Evolutionary conservation across 64 coral and sea anemone species (phyloP), one percentile per base, ranked within the genome.

Genomic region (Hydrozoanthus tunicans): DNA sequence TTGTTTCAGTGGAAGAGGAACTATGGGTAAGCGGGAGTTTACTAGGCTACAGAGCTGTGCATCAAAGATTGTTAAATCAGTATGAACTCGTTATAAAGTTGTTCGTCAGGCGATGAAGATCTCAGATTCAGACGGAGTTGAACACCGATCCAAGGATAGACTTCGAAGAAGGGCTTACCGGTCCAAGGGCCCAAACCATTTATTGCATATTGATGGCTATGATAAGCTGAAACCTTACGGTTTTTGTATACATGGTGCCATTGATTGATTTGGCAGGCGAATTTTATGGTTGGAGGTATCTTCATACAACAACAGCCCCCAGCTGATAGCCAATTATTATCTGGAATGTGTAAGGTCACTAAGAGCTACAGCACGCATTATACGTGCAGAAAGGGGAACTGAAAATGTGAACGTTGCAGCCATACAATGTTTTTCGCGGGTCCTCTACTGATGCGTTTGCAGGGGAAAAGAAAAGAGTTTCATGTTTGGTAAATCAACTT

Each of bases 21-120:
- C 26, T 83, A 59, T 74, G 68, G 15, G 85, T 67, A 70, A 89
- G 68, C 53, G 85, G 67, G 57, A 89, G 68, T 89, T 56, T 88
- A 25, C 84, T 74, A 56, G 84, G 69, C 66, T 88, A 88, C 51
- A 74, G 84, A 74, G 84, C 84, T 70, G 74, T 88, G 69, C 84
- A 88, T 72, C 84, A 23, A 58, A 88, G 83, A 53, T 52, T 86
- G 66, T 7, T 69, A 17, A 86, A 55, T 72, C 67, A 73, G 63
- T 67, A 86, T 15, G 26, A 53, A 86, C 83, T 86, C 24, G 32
- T 73, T 86, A 86, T 53, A 67, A 86, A 55, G 62, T 73, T 86
- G 83, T 73, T 86, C 83, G 83, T 27, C 63, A 86, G 9, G 62
- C 58, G 3, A 15, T 86, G 62, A 86, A 67, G 62, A 71, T 86